These are phyloP conservation scores for Sinocyclocheilus anophthalmus DNA, from an alignment of 2,113 vertebrate species.

Conservation along the genomic window DNA sequence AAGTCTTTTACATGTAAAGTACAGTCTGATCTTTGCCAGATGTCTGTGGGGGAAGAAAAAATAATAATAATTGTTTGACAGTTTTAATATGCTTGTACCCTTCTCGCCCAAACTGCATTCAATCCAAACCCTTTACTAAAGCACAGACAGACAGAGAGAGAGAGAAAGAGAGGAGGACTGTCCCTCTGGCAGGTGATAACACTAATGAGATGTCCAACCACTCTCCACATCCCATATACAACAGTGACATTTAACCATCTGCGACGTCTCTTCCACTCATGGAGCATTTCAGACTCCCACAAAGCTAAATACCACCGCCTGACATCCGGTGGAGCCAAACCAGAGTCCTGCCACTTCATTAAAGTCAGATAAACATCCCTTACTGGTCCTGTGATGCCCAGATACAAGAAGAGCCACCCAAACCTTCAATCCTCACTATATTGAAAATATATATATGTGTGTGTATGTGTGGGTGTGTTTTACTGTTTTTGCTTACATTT, in stretches of 20 bases:
- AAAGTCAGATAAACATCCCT: conserved; percentile 27
- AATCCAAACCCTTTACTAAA: not conserved
- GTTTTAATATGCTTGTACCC: not conserved
- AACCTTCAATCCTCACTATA: not conserved
- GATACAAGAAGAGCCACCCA: conserved; percentile 20
- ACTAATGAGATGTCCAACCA: conserved; percentile 34
- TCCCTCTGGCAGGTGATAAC: conserved; percentile 41
- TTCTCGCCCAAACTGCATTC: not conserved
- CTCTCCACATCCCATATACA: conserved; percentile 50
- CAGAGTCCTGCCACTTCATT: conserved; percentile 53
- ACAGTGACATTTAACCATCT: conserved; percentile 52
- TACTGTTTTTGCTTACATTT: too few species aligned
- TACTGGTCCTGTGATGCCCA: not conserved
- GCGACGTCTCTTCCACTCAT: conserved; percentile 13
- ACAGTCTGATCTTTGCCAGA: not conserved
- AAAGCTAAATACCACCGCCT: conserved; percentile 47
- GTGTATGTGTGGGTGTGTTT: too few species aligned
- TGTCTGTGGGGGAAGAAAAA: not conserved
- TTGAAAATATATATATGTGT: too few species aligned
- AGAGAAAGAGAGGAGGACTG: conserved; percentile 26
- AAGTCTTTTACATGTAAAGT: too few species aligned
- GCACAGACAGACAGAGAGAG: not conserved
- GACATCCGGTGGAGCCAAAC: conserved; percentile 4
- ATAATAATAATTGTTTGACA: not conserved
- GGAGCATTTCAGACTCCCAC: conserved; percentile 1